phyloP scores from a whole-genome alignment of 2,888 invertebrate genomes.

The Tenthredo amoena region DNA sequence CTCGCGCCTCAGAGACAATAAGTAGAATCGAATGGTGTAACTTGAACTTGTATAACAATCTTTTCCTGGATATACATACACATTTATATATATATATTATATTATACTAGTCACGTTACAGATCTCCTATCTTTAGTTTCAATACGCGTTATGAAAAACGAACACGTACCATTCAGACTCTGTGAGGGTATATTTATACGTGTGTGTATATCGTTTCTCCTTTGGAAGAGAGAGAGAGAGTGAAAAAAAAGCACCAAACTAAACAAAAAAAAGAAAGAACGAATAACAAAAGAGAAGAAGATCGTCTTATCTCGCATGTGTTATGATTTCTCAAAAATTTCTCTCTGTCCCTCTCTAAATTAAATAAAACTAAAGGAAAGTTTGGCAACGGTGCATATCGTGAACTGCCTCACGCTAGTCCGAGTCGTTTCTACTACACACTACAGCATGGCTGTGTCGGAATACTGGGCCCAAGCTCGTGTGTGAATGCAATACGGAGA shows the following conservation, averaged over 20 bases:
- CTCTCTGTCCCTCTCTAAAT: background rate
- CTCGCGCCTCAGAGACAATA: background rate
- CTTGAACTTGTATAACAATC: background rate
- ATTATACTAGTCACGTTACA: background rate
- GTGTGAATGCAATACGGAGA: background rate
- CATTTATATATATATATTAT: background rate
- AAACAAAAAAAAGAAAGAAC: background rate
- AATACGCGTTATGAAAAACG: background rate
- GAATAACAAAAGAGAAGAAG: background rate
- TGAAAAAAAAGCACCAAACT: background rate
- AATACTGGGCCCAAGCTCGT: background rate
- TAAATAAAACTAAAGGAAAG: background rate
- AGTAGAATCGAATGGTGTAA: background rate
- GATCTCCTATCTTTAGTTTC: background rate
- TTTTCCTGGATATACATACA: background rate
- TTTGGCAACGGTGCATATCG: conserved; percentile 20
- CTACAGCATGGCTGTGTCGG: background rate
- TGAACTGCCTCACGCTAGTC: conserved; percentile 32
- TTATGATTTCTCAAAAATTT: background rate
- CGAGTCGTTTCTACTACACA: background rate
- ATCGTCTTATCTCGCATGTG: background rate
- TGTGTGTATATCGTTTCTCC: background rate
- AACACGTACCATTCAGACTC: conserved; percentile 6
- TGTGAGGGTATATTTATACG: conserved; percentile 1
- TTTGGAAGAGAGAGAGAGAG: background rate